A percentile compares a stretch with the other conserved stretches of the same genome.
Evolutionary conservation across 2,888 invertebrate species (phyloP).

Genomic region (Crossocerus cetratus): DNA sequence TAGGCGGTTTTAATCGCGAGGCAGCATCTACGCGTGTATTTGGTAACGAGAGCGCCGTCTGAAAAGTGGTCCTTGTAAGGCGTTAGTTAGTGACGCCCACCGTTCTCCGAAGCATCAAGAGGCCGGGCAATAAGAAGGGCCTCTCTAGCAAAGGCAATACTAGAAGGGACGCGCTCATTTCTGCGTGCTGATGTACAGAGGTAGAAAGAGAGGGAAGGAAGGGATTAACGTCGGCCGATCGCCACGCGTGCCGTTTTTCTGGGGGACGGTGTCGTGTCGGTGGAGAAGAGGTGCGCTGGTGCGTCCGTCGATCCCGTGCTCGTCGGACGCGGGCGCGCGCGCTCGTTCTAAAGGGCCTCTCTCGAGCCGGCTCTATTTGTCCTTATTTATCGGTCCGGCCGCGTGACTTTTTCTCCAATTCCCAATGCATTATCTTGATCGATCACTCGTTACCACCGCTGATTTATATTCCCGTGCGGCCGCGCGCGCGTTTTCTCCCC

Average conservation of each 20-base stretch:
- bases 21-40: too few species aligned
- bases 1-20: too few species aligned
- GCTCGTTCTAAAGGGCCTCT: conserved; percentile 16
- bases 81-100: too few species aligned
- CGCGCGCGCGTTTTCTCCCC: conserved; percentile 34
- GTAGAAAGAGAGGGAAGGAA: conserved; percentile 15
- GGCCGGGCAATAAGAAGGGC: too few species aligned
- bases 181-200: not conserved
- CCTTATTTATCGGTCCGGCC: conserved; percentile 59
- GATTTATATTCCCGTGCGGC: conserved; percentile 58
- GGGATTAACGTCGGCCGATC: conserved; percentile 47
- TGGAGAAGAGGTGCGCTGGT: not conserved
- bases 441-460: conserved; percentile 62
- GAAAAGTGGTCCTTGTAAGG: too few species aligned
- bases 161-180: not conserved
- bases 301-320: not conserved
- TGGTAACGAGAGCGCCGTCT: too few species aligned
- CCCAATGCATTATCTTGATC: conserved; percentile 62
- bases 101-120: too few species aligned
- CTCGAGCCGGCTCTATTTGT: conserved; percentile 52
- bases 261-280: conserved; percentile 29
- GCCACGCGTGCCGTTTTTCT: conserved; percentile 57
- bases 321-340: too few species aligned
- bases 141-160: too few species aligned
- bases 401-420: conserved; percentile 55